A percentile compares a stretch with the other conserved stretches of the same genome.
phyloP scores from a whole-genome alignment of 2,797 vertebrate species.

The Characodon lateralis region DNA sequence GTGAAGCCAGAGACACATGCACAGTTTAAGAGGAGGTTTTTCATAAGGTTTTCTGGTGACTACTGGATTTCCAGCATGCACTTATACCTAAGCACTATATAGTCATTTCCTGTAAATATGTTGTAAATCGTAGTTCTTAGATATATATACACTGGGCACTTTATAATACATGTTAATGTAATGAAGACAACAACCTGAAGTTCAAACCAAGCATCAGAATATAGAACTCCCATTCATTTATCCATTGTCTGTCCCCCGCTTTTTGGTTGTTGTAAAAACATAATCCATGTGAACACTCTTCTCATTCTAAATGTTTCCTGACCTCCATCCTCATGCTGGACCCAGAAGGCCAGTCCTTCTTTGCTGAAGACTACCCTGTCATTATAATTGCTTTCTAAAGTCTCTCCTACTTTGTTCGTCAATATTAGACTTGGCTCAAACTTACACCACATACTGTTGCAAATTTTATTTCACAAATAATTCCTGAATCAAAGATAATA shows the following conservation, averaged over 20 bases:
- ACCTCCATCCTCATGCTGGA: constrained; percentile 67
- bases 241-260: no score
- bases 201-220: neutral
- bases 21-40: neutral
- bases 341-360: constrained; percentile 64
- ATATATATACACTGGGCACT: no score
- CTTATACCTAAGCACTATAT: no score
- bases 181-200: neutral
- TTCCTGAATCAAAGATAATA: constrained; percentile 40
- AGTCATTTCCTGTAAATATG: no score
- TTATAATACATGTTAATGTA: neutral
- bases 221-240: no score
- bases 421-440: constrained; percentile 52
- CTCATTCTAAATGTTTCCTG: constrained; percentile 29
- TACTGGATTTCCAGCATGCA: no score
- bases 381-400: constrained; percentile 48
- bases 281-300: constrained; percentile 8
- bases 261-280: constrained; percentile 20
- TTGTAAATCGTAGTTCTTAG: no score
- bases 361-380: constrained; percentile 36
- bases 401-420: constrained; percentile 48
- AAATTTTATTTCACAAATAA: constrained; percentile 44
- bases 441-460: constrained; percentile 39
- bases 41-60: no score
- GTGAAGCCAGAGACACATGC: neutral